Percentiles rank a stretch among this genome's conserved stretches.
Evolutionary conservation across 1,140 invertebrate species (phyloP).

Genomic region (Dendroctonus ponderosae): DNA sequence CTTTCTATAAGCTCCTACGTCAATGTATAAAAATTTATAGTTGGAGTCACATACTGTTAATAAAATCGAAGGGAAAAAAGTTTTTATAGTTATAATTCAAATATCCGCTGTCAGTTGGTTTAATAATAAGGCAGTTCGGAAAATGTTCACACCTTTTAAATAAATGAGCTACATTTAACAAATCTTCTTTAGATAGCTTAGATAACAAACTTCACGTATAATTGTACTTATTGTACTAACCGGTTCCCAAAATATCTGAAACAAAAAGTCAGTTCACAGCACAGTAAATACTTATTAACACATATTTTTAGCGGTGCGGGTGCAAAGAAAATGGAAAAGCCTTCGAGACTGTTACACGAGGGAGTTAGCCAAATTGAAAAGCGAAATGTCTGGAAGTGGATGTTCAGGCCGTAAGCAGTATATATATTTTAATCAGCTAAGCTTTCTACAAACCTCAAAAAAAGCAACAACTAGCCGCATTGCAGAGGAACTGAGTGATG

Average conservation of each 20-base stretch:
- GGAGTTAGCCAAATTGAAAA: conserved; percentile 7
- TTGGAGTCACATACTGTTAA: conserved; percentile 12
- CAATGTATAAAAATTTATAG: conserved; percentile 37
- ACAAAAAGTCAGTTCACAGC: too few species aligned
- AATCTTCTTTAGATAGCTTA: conserved; percentile 32
- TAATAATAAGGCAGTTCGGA: conserved; percentile 48
- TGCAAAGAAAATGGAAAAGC: conserved; percentile 17
- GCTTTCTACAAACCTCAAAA: neutral
- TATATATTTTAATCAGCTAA: conserved; percentile 10
- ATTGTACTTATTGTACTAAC: conserved; percentile 34
- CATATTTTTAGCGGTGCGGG: neutral
- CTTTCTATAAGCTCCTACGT: conserved; percentile 51
- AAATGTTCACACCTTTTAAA: conserved; percentile 45
- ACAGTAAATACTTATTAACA: too few species aligned
- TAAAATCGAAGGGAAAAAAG: conserved; percentile 45
- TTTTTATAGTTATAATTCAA: conserved; percentile 45
- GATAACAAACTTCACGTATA: conserved; percentile 41
- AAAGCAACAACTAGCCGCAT: neutral
- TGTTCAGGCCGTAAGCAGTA: neutral
- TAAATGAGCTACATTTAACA: conserved; percentile 25
- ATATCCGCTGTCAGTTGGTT: conserved; percentile 44
- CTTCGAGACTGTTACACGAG: conserved; percentile 2
- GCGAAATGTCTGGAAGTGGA: neutral
- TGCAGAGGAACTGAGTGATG: neutral
- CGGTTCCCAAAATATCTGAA: conserved; percentile 40